phyloP scores from a whole-genome alignment of 2,113 vertebrate genomes.

The Hypanus sabinus region DNA sequence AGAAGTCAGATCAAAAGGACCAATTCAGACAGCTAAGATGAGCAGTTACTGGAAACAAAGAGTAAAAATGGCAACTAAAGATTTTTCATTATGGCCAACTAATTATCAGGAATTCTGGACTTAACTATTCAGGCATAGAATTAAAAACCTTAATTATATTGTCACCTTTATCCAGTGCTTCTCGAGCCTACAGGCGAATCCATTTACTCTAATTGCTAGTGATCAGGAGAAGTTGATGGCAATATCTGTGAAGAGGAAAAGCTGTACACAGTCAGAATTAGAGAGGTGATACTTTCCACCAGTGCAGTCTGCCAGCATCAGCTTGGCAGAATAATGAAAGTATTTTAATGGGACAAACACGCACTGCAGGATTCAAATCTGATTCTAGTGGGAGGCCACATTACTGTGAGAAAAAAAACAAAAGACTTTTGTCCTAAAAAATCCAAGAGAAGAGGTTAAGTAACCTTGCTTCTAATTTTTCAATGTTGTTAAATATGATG shows the following conservation, averaged over 20 bases:
- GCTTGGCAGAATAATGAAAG: conserved; percentile 52
- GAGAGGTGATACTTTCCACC: conserved; percentile 48
- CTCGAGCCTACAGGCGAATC: conserved; percentile 69
- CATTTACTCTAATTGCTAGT: conserved; percentile 67
- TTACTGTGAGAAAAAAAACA: neutral
- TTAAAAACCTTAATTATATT: conserved; percentile 98
- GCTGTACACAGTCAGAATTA: conserved; percentile 45
- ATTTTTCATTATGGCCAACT: conserved; percentile 83
- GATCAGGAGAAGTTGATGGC: conserved; percentile 69
- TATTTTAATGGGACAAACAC: conserved; percentile 62
- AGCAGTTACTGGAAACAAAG: conserved; percentile 64
- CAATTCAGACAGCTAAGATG: conserved; percentile 57
- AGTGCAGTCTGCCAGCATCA: conserved; percentile 55
- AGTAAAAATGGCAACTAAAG: conserved; percentile 79
- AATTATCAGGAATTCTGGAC: conserved; percentile 95
- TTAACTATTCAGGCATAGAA: conserved; percentile 97
- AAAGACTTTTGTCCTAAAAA: neutral
- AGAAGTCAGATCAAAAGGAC: conserved; percentile 53
- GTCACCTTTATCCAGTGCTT: conserved; percentile 77
- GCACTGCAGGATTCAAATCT: conserved; percentile 57
- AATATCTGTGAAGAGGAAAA: conserved; percentile 54
- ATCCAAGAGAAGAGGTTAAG: neutral
- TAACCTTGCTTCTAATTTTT: neutral
- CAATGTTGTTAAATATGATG: neutral
- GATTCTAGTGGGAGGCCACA: neutral